phyloP scores from a whole-genome alignment of 2,797 vertebrate genomes.

The Coregonus suidteri region DNA sequence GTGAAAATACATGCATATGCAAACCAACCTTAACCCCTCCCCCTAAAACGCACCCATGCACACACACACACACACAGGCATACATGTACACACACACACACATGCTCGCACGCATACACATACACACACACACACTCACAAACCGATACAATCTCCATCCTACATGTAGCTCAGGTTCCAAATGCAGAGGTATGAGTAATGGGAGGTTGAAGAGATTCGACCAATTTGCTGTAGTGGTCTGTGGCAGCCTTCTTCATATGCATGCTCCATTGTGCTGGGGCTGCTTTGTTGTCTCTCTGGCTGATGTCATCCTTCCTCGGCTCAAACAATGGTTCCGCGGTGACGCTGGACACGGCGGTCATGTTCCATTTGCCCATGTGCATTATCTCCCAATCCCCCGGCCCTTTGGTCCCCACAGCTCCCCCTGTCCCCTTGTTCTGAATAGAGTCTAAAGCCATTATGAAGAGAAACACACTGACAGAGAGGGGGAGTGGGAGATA shows the following conservation, averaged over 20 bases:
- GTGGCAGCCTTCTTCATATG: constrained; percentile 54
- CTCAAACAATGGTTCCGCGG: constrained; percentile 62
- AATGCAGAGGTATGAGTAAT: constrained; percentile 17
- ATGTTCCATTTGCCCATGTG: constrained; percentile 71
- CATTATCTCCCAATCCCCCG: constrained; percentile 70
- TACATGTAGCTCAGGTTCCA: constrained; percentile 7
- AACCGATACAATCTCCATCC: not conserved
- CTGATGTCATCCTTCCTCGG: constrained; percentile 55
- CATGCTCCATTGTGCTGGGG: constrained; percentile 32
- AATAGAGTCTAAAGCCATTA: constrained; percentile 82
- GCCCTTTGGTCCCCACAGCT: not conserved
- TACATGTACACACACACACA: not conserved
- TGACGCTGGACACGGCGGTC: constrained; percentile 59
- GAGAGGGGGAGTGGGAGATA: constrained; percentile 51
- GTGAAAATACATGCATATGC: constrained; percentile 38
- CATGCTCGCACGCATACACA: not conserved
- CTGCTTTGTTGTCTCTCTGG: constrained; percentile 59
- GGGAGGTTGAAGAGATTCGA: constrained; percentile 11
- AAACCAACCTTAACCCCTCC: constrained; percentile 43
- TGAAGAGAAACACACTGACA: constrained; percentile 42
- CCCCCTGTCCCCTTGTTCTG: constrained; percentile 27
- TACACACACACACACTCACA: not conserved
- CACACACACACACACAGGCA: constrained; percentile 10
- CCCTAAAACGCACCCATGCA: not conserved
- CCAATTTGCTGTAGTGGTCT: constrained; percentile 30